A percentile compares a stretch with the other conserved stretches of the same genome.
These are phyloP conservation scores for Sepiola atlantica DNA, from an alignment of 2,888 invertebrate species.

Conservation along the genomic window DNA sequence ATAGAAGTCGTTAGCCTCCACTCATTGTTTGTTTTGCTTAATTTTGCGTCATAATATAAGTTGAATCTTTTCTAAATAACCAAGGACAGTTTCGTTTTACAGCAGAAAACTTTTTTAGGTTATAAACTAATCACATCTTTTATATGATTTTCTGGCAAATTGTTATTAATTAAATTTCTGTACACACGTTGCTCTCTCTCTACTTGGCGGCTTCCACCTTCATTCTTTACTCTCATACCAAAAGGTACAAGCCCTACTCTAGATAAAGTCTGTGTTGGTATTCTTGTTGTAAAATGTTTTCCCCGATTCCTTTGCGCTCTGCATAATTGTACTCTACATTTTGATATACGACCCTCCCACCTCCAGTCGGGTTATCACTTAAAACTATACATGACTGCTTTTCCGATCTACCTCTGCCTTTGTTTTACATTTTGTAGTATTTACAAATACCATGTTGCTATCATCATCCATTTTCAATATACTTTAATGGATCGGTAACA, in stretches of 20 bases:
- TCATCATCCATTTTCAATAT: not conserved
- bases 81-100: too few relatives aligned
- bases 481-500: not conserved
- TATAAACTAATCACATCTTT: too few relatives aligned
- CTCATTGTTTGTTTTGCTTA: too few relatives aligned
- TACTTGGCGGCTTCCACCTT: not conserved
- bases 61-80: too few relatives aligned
- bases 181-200: not conserved
- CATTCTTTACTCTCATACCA: not conserved
- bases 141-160: too few relatives aligned
- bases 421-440: not conserved
- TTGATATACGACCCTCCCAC: not conserved
- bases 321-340: not conserved
- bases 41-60: too few relatives aligned
- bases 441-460: not conserved
- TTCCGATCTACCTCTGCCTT: not conserved
- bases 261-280: not conserved
- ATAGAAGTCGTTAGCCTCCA: too few relatives aligned
- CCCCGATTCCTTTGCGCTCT: not conserved
- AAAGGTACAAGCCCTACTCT: not conserved
- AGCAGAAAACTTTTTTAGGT: too few relatives aligned
- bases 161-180: not conserved
- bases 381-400: not conserved
- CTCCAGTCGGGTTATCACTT: not conserved
- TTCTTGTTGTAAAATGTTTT: not conserved